Percentiles rank a stretch among this genome's conserved stretches.
Evolutionary conservation across 35 echinoderm and acorn worm species (phyloP).

Genomic region (Amphiura filiformis): DNA sequence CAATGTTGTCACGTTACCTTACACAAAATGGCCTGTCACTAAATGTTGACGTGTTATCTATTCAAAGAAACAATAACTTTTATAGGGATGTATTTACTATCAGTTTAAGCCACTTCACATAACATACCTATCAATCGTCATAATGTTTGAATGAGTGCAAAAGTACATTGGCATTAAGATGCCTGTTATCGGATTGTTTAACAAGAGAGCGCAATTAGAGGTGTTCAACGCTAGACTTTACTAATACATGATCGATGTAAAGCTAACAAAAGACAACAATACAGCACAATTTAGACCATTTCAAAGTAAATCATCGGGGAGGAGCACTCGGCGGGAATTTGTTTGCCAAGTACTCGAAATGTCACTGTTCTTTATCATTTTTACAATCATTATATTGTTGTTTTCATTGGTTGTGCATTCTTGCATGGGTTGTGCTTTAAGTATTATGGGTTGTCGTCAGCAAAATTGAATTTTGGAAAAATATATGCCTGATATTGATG

Average conservation of each 20-base stretch:
- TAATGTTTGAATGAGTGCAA: background rate
- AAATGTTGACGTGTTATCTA: conserved; percentile 11
- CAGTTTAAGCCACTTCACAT: background rate
- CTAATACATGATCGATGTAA: conserved; percentile 15
- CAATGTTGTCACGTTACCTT: no score
- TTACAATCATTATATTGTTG: background rate
- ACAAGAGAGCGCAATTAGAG: conserved; percentile 36
- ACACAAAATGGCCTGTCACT: background rate
- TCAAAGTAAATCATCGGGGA: conserved; percentile 32
- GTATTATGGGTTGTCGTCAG: no score
- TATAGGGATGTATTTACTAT: background rate
- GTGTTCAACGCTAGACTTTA: background rate
- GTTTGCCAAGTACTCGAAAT: conserved; percentile 20
- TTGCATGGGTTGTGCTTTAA: no score
- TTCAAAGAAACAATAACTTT: background rate
- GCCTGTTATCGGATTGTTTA: background rate
- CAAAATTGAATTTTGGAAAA: no score
- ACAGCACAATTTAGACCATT: conserved; percentile 35
- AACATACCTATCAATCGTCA: background rate
- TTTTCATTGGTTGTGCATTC: no score
- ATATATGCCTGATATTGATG: no score
- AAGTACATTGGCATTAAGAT: conserved; percentile 1
- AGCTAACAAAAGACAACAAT: conserved; percentile 29
- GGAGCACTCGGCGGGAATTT: conserved; percentile 9
- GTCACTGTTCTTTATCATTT: background rate